These are phyloP conservation scores for Oncorhynchus keta DNA, from an alignment of 2,113 vertebrate species.

Conservation along the genomic window DNA sequence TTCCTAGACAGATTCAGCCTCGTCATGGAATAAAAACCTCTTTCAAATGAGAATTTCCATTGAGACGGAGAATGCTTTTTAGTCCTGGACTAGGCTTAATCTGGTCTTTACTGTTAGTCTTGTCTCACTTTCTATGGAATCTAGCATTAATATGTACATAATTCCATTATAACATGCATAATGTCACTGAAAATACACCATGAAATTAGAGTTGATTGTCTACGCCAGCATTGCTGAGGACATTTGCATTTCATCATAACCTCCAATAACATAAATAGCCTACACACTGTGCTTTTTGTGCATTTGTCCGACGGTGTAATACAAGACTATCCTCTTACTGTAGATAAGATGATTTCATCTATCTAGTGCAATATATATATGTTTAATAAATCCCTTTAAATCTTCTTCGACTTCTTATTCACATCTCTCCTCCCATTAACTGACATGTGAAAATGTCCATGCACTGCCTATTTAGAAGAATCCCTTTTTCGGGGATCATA, in stretches of 20 bases:
- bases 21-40: too few species aligned
- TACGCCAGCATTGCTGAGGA: constrained; percentile 39
- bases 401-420: background rate
- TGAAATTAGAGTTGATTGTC: constrained; percentile 44
- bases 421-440: constrained; percentile 3
- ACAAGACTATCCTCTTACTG: background rate
- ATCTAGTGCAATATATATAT: background rate
- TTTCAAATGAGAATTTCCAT: too few species aligned
- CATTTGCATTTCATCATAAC: constrained; percentile 10
- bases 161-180: background rate
- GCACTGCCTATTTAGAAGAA: background rate
- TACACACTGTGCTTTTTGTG: constrained; percentile 4
- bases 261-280: constrained; percentile 5
- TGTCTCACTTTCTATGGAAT: background rate
- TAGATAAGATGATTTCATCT: background rate
- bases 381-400: background rate
- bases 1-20: too few species aligned
- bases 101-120: background rate
- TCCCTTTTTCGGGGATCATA: background rate
- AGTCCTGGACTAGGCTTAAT: too few species aligned
- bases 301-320: background rate
- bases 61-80: background rate
- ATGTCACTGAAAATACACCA: background rate
- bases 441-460: constrained; percentile 25
- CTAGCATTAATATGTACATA: background rate